phyloP scores from a whole-genome alignment of 2,797 vertebrate genomes.

The Hypotaenidia philippensis region DNA sequence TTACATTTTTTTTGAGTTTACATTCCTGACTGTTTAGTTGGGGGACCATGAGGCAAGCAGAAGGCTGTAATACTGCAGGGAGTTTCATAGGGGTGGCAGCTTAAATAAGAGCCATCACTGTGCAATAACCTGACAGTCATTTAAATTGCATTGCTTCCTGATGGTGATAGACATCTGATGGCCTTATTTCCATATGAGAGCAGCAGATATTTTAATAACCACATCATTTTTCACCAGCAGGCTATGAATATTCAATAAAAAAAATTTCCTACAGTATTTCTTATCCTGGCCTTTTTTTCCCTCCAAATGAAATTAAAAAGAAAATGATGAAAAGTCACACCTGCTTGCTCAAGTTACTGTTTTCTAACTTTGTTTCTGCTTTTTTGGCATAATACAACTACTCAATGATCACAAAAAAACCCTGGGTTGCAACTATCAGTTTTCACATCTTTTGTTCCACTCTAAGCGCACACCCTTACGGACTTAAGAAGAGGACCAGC shows the following conservation, averaged over 20 bases:
- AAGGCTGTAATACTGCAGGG: not conserved
- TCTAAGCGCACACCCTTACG: not conserved
- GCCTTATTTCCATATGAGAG: not conserved
- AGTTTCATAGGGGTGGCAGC: not conserved
- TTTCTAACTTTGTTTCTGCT: not conserved
- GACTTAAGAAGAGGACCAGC: not conserved
- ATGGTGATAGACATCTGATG: not conserved
- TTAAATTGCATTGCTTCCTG: not conserved
- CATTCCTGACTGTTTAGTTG: not conserved
- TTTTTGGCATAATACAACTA: not conserved
- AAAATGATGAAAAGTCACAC: not conserved
- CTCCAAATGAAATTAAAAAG: not conserved
- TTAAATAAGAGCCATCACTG: not conserved
- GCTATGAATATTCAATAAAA: conserved; percentile 1
- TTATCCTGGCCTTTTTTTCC: not conserved
- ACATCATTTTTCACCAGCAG: not conserved
- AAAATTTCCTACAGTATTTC: not conserved
- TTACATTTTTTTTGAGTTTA: not conserved
- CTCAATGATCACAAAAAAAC: not conserved
- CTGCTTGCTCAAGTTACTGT: not conserved
- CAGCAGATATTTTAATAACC: not conserved
- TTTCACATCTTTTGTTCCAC: not conserved
- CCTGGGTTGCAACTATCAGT: not conserved
- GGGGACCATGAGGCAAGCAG: not conserved
- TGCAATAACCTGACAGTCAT: not conserved